A percentile compares a stretch with the other conserved stretches of the same genome.
These are phyloP conservation scores for Bombus difficillimus DNA, from an alignment of 1,140 invertebrate species.

Conservation along the genomic window DNA sequence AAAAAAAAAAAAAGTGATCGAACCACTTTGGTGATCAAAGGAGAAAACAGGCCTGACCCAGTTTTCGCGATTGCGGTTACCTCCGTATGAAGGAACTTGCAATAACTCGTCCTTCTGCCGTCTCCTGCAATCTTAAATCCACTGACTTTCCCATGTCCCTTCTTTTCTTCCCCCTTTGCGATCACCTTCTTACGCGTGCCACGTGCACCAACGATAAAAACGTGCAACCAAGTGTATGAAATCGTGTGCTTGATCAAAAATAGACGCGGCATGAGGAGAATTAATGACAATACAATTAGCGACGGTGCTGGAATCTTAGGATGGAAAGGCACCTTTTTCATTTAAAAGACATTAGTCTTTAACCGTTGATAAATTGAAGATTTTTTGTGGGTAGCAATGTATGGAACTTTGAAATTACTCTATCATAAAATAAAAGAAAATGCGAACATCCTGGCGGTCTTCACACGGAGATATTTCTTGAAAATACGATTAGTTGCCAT, in stretches of 20 bases:
- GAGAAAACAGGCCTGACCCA: slow-evolving; percentile 64
- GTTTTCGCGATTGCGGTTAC: slow-evolving; percentile 40
- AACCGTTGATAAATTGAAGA: too few relatives aligned
- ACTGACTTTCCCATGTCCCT: slow-evolving; percentile 1
- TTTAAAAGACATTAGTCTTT: too few relatives aligned
- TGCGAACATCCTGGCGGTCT: not conserved
- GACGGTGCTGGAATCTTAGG: too few relatives aligned
- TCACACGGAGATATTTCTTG: not conserved
- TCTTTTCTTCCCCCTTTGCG: not conserved
- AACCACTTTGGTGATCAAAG: slow-evolving; percentile 46
- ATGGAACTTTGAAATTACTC: not conserved
- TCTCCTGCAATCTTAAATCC: slow-evolving; percentile 10
- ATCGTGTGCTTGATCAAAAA: not conserved
- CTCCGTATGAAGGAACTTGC: slow-evolving; percentile 39
- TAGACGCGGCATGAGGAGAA: not conserved
- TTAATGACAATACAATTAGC: not conserved
- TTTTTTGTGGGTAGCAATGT: too few relatives aligned
- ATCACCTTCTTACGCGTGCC: not conserved
- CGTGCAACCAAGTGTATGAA: not conserved
- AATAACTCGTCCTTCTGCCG: slow-evolving; percentile 45
- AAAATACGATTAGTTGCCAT: not conserved
- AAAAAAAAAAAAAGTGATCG: not conserved
- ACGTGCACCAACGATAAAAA: not conserved
- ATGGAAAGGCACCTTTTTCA: too few relatives aligned
- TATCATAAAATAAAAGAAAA: not conserved